These are phyloP conservation scores for Marmota monax DNA, from an alignment of 2,113 vertebrate species.

Conservation along the genomic window DNA sequence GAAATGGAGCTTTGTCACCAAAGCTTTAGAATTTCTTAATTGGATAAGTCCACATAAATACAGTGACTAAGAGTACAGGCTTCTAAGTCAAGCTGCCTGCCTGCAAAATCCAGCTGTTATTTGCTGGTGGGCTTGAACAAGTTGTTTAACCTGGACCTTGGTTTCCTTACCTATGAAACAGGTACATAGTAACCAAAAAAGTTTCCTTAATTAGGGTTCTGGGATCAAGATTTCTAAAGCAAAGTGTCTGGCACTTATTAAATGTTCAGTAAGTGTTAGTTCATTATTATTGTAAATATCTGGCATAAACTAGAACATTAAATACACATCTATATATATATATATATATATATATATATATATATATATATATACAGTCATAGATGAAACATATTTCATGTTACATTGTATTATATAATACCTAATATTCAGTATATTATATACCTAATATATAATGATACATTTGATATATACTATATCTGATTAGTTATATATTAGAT, in stretches of 20 bases:
- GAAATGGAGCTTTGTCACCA: not conserved
- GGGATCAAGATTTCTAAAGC: conserved; percentile 4
- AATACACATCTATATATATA: not conserved
- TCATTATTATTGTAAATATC: not conserved
- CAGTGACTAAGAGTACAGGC: not conserved
- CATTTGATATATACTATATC: not conserved
- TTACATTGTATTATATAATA: not conserved
- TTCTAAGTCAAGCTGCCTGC: not conserved
- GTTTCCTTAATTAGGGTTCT: not conserved
- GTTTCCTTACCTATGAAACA: not conserved
- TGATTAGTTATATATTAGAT: not conserved
- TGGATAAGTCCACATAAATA: not conserved
- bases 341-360: not conserved
- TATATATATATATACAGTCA: not conserved
- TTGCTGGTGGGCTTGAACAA: not conserved
- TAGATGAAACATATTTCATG: not conserved
- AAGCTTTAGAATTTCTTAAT: not conserved
- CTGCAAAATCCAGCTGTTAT: not conserved
- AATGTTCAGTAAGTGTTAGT: not conserved
- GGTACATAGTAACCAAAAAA: not conserved
- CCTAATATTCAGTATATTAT: not conserved
- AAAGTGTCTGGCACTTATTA: not conserved
- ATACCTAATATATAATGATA: not conserved
- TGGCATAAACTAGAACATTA: not conserved
- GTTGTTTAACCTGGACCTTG: not conserved